Base-by-base conservation (phyloP, 1,140 invertebrate genomes). In the Potamilus streckersoni region DNA sequence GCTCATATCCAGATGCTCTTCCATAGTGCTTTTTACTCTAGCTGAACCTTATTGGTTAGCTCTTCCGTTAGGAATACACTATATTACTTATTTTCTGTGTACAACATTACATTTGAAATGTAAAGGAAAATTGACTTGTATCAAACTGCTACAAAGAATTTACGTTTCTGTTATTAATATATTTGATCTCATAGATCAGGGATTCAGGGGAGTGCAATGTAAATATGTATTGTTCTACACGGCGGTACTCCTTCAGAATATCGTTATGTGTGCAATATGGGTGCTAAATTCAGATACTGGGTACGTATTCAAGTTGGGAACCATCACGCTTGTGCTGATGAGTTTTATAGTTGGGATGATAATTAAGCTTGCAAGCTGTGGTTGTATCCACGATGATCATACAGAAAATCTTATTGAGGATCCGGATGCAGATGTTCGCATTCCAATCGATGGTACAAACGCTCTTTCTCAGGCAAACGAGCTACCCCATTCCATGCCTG, bases 391-490 rank as follows among this genome's bases (percentile, higher is more conserved):
- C 59, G 71, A 76, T 20, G 31, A 71, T 17, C 69, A 66, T 31
- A 71, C 74, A 13, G 74, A 76, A 67, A 76, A 71, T 60, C 58
- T 76, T 1, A 76, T 69, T 71, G 74, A 76, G 56, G 74, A 49
- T 49, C 38, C 38, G 6, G 38, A 49, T 49, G 38, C 38, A 49
- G 38, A 49, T 49, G 11, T 11, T 49, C 38, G 38, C 11, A 49
- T 49, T 49, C 5, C 38, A 49, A 49, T 49, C 5, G 38, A 49
- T 49, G 38, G 38, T 49, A 11, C 38, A 49, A 49, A 49, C 38
- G 38, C 38, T 4, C 6, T 11, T 11, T 49, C 38, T 11, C 38
- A 49, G 38, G 38, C 38, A 49, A 49, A 8, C 38, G 38, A 49
- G 38, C 6, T 11, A 49, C 38, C 11, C 38, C 6, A 49, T 49